Conservation (phyloP, 2,888 invertebrate genomes). For the Eremobia ochroleuca region DNA sequence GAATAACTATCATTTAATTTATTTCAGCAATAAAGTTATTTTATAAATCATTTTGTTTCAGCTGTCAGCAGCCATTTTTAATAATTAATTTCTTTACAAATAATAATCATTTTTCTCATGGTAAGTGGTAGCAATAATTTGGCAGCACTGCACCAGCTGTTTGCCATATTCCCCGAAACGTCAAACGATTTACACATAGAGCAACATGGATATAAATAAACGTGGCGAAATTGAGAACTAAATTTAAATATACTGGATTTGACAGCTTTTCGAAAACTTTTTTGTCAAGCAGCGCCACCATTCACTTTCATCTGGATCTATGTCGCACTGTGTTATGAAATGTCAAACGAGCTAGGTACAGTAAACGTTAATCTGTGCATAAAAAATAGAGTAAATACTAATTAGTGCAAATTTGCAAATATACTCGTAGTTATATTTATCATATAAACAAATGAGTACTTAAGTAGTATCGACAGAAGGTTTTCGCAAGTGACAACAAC, state of each 20-base stretch:
- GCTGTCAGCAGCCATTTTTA: neutral
- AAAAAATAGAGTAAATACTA: neutral
- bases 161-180: neutral
- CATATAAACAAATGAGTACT: neutral
- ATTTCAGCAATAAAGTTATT: neutral
- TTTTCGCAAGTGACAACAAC: neutral
- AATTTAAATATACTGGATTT: neutral
- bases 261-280: neutral
- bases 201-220: no score
- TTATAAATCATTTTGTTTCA: neutral
- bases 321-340: neutral
- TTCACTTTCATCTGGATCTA: neutral
- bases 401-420: neutral
- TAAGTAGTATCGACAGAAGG: neutral
- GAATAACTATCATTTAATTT: neutral
- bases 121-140: neutral
- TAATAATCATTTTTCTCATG: neutral
- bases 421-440: neutral
- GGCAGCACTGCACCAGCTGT: neutral
- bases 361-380: no score
- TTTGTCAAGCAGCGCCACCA: constrained; percentile 7
- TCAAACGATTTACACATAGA: neutral
- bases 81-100: no score
- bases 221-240: neutral
- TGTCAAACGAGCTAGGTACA: neutral